Evolutionary conservation across 2,888 invertebrate genomes (phyloP), one percentile per base, ranked within the genome.

Genomic region (Drosophila kambysellisi): DNA sequence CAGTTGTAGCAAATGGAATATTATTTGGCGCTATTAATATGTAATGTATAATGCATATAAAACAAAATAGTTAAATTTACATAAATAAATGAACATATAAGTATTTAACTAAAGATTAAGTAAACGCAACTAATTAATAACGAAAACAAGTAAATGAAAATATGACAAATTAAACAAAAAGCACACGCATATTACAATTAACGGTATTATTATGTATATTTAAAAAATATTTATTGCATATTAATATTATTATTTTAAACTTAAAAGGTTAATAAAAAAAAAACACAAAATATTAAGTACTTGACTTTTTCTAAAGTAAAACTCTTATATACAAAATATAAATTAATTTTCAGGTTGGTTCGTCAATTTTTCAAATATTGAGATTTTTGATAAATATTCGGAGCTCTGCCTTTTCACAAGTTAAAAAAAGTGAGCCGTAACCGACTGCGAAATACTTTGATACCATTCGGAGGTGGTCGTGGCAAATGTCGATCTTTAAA

Each of bases 191-290:
- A 90, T 86, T 85, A 88, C 71, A 80, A 78, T 77, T 88, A 86
- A 88, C 61, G 70, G 74, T 85, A 89, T 88, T 89, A 83, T 84
- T 84, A 84, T 84, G 83, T 91, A 82, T 88, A 91, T 91, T 91
- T 82, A 82, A 79, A 77, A 85, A 77, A 82, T 80, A 89, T 91
- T 90, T 86, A 89, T 90, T 90, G 89, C 87, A 90, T 89, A 90
- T 90, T 84, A 84, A 81, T 79, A 80, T 76, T 80, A 83, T 84
- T 89, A 84, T 84, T 84, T 84, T 85, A 89, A 84, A 84, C 88
- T 88, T 91, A 91, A 91, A 81, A 77, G 90, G 83, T 90, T 91
- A 90, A 91, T 91, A 90, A 91, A 88, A 76, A 73, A 52, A 79
- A 70, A 82, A 68, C 65, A 70, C 58, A 52, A 56, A 48, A 58